Evolutionary conservation across 2,797 vertebrate species (phyloP).

Genomic region (Anas acuta): DNA sequence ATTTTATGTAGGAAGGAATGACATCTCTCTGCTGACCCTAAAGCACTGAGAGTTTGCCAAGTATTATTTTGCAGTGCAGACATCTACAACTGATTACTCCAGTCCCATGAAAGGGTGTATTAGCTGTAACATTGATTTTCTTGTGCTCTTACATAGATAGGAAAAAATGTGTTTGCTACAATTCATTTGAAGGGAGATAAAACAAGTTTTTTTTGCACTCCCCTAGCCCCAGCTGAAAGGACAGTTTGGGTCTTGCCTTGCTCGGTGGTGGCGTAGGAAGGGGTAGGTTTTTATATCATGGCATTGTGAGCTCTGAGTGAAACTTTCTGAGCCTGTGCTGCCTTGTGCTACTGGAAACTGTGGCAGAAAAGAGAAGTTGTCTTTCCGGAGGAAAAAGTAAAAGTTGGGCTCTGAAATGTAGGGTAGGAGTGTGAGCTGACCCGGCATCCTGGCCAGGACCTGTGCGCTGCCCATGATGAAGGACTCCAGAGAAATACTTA

Average conservation of each 20-base stretch:
- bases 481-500: neutral
- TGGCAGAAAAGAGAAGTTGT: neutral
- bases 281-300: neutral
- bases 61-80: constrained; percentile 38
- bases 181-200: neutral
- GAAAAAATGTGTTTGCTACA: neutral
- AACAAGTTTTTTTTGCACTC: neutral
- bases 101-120: constrained; percentile 16
- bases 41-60: constrained; percentile 43
- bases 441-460: neutral
- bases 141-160: neutral
- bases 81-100: constrained; percentile 37
- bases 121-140: constrained; percentile 47
- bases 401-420: neutral
- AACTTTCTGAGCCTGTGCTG: neutral
- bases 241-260: neutral
- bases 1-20: constrained; percentile 63
- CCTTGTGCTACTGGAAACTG: neutral
- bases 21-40: constrained; percentile 51
- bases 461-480: neutral
- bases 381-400: neutral
- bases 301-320: neutral
- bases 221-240: neutral
- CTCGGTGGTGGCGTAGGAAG: neutral
- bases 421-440: neutral